A percentile compares a stretch with the other conserved stretches of the same genome.
Evolutionary conservation across 2,797 vertebrate species (phyloP).

Genomic region (Choloepus didactylus): DNA sequence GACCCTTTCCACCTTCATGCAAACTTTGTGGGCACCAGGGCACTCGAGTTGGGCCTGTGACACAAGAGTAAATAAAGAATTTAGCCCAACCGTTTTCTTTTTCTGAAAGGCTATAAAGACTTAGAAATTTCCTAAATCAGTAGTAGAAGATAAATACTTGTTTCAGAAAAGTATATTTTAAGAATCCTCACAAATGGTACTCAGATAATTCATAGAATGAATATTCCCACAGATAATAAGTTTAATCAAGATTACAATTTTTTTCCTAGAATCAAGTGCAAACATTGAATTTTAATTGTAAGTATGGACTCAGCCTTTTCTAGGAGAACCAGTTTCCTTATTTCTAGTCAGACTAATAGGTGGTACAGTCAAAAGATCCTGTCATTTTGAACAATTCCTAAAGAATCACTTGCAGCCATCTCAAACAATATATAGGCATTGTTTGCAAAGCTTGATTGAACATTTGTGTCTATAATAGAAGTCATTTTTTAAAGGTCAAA

Average conservation of each 20-base stretch:
- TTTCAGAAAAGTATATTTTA: slow-evolving; percentile 1
- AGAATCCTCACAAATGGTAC: slow-evolving; percentile 11
- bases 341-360: neutral
- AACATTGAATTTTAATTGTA: slow-evolving; percentile 49
- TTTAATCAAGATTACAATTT: neutral
- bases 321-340: neutral
- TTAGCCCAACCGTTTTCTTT: neutral
- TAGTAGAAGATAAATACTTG: neutral
- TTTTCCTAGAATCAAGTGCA: neutral
- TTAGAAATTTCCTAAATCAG: neutral
- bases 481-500: slow-evolving; percentile 54
- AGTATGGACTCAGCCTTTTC: neutral
- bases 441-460: slow-evolving; percentile 35
- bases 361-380: neutral
- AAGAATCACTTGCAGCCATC: slow-evolving; percentile 40
- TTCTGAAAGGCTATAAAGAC: slow-evolving; percentile 22
- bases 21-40: neutral
- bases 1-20: neutral
- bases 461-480: slow-evolving; percentile 44
- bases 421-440: neutral
- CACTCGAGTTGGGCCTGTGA: neutral
- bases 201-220: slow-evolving; percentile 39
- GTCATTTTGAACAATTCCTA: slow-evolving; percentile 39
- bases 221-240: neutral
- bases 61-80: neutral